phyloP scores from a whole-genome alignment of 2,888 invertebrate genomes.

The Oscheius onirici region DNA sequence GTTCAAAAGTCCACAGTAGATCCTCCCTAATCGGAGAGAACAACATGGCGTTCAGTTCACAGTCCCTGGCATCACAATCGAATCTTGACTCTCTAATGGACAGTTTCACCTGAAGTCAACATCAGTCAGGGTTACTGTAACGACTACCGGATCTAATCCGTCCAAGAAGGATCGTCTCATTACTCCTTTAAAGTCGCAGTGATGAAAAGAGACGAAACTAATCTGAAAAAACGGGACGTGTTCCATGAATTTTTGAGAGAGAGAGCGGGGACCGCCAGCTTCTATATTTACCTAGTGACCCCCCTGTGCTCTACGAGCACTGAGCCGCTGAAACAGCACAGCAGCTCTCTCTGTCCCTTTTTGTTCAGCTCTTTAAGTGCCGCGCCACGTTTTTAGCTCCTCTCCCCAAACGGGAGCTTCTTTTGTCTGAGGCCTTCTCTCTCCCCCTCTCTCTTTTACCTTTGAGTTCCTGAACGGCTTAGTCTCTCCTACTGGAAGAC shows the following conservation, averaged over 20 bases:
- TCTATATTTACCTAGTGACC: constrained; percentile 22
- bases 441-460: neutral
- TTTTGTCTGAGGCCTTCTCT: neutral
- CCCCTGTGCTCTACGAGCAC: neutral
- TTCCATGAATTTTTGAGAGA: constrained; percentile 13
- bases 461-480: constrained; percentile 10
- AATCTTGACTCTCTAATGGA: constrained; percentile 13
- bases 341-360: constrained; percentile 4
- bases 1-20: constrained; percentile 24
- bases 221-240: constrained; percentile 20
- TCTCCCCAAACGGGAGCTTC: neutral
- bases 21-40: constrained; percentile 3
- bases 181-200: constrained; percentile 20
- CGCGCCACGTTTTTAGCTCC: constrained; percentile 40
- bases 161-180: constrained; percentile 24
- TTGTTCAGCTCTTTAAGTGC: constrained; percentile 31
- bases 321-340: constrained; percentile 20
- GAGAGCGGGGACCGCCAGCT: neutral
- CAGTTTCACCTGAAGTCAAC: constrained; percentile 13
- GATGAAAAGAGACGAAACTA: neutral
- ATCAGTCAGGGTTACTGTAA: too few species aligned
- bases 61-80: constrained; percentile 23
- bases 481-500: neutral
- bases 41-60: constrained; percentile 26
- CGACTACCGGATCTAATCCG: constrained; percentile 19